Base-by-base conservation (phyloP, 2,797 vertebrate species). In the Sphenodon punctatus region DNA sequence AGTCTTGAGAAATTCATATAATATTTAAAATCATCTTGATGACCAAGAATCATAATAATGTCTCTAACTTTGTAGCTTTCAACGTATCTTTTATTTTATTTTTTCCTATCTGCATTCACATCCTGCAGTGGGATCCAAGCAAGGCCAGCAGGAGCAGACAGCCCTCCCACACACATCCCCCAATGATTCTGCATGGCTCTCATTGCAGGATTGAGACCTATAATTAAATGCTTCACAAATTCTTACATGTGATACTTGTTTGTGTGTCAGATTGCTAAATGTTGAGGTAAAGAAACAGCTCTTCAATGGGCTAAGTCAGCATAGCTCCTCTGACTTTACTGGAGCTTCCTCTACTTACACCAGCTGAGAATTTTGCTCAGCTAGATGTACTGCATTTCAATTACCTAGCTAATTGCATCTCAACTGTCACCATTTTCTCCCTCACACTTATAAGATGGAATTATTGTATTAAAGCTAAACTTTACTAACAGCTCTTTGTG, bases 171-270 rank as follows among this genome's bases (percentile, higher is more conserved):
- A n/a, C n/a, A n/a, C n/a, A n/a, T n/a, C n/a, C n/a, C n/a, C n/a
- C n/a, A n/a, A n/a, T n/a, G n/a, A n/a, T n/a, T n/a, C n/a, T 6
- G 4, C 68, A 88, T 32, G 39, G 19, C 56, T 82, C 17, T 39
- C 14, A 25, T 5, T 78, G 8, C 56, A n/a, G 53, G 17, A 30
- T 12, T 34, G 13, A 76, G 27, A 55, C 51, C 61, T 9, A 4
- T 68, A 23, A 12, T 12, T 6, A 13, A 87, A 38, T 23, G 71
- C n/a, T 65, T 15, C 3, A 3, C 12, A 59, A 27, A 67, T 59
- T n/a, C 15, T 68, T 68, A 65, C 7, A 30, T 67, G 64, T 58
- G 61, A 2, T 76, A 34, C 10, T 55, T 27, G 5, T 4, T 36
- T 51, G 49, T 63, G 39, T 45, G 4, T 36, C 36, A n/a, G 7